phyloP scores from a whole-genome alignment of 2,113 vertebrate genomes.

The Cyrtonyx montezumae region DNA sequence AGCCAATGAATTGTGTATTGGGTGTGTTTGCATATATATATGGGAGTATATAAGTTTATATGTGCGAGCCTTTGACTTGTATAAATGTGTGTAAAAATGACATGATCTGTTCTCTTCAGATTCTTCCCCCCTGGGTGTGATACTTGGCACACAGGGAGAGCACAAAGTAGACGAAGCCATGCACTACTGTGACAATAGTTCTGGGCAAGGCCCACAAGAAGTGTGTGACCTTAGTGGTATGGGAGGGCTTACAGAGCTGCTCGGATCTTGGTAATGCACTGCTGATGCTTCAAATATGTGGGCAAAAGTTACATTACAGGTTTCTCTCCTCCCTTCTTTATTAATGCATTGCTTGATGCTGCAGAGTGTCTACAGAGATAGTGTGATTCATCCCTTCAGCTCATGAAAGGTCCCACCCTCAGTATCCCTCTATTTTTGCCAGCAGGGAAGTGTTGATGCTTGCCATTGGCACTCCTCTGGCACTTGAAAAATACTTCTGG shows the following conservation, averaged over 20 bases:
- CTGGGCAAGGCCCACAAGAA: not conserved
- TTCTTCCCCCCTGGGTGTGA: not conserved
- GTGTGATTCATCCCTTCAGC: not conserved
- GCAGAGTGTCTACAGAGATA: rapidly evolving
- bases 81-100: not conserved
- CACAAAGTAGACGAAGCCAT: not conserved
- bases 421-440: not conserved
- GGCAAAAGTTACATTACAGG: not conserved
- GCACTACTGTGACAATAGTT: not conserved
- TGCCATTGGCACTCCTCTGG: not conserved
- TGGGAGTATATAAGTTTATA: too few species aligned
- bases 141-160: not conserved
- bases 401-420: not conserved
- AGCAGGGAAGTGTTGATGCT: not conserved
- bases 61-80: too few species aligned
- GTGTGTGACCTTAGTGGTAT: rapidly evolving
- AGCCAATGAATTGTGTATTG: not conserved
- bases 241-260: not conserved
- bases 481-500: not conserved
- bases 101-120: not conserved
- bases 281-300: not conserved
- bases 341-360: not conserved
- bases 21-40: too few species aligned
- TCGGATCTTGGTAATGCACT: not conserved
- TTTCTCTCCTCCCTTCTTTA: not conserved